Evolutionary conservation across 1,140 invertebrate species (phyloP), one percentile per base, ranked within the genome.

Genomic region (Maconellicoccus hirsutus): DNA sequence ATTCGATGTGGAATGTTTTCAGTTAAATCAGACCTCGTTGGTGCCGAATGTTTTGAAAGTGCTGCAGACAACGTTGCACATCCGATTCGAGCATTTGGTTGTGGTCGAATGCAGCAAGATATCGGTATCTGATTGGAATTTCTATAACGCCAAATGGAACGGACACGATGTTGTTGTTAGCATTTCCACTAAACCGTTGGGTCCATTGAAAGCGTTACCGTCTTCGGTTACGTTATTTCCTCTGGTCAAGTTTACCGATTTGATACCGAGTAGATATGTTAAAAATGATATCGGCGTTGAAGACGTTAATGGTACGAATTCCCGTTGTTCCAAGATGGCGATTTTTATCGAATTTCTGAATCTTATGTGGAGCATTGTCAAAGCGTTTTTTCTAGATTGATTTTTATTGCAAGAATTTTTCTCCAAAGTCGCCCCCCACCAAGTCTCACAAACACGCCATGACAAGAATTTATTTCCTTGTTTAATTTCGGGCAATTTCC

Each of bases 201-300:
- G 73, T 77, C 59, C 72, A 74, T 69, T 76, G 77, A 73, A 81
- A 83, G 29, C 82, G 4, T 81, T 83, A 70, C 82, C 83, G 25
- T 82, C 81, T 59, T 81, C 80, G 7, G 83, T 87, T 75, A 86
- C 83, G 75, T 80, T 91, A 66, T 84, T 84, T 72, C 87, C 90
- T 4, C 82, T 92, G 29, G 87, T 87, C 7, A 88, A 91, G 78
- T 92, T 92, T 78, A 87, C 85, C 75, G 89, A 92, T 76, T 77
- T 86, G 72, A 84, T 91, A 26, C 86, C 89, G 14, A 79, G 84
- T 22, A 83, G 87, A 74, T 86, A 87, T 75, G 77, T 79, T 3
- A 79, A 82, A 1, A 80, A 79, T 66, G 61, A 25, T 25, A 25
- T 22, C 19, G 16, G 25, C 10, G 22, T 10, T 19, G 61, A 14